Base-by-base conservation (phyloP, 2,888 invertebrate genomes). In the Stenolophus ochropezus region DNA sequence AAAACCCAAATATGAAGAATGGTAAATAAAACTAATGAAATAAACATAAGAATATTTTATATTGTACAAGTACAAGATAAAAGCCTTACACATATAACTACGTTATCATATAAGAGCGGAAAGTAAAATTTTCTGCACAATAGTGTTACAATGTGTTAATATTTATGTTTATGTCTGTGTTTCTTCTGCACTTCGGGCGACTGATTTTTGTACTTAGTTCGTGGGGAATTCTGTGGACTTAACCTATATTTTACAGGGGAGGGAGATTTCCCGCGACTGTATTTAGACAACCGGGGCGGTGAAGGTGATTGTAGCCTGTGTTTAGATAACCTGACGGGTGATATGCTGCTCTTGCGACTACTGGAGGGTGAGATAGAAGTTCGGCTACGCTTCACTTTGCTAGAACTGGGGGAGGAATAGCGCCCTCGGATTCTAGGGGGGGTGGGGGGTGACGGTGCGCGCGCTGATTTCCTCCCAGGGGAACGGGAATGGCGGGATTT, bases 131-230 rank as follows among this genome's bases (percentile, higher is more conserved):
- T n/a, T n/a, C n/a, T n/a, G n/a, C n/a, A n/a, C n/a, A n/a, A n/a
- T n/a, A n/a, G n/a, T n/a, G n/a, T n/a, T n/a, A n/a, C n/a, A 33
- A 33, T 11, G 11, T 42, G 11, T 88, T 86, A 91, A 85, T 91
- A 91, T 86, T 91, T 91, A 86, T 91, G 91, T 86, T 91, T 91
- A 84, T 91, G 91, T 83, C 91, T 88, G 85, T 91, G 91, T 86
- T 91, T 91, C 90, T 91, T 74, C 90, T 90, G 23, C 86, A 86
- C 4, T 87, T 88, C 84, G 86, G 88, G 82, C 84, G 85, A 85
- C 53, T 77, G 71, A 53, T 82, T 83, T 82, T 87, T 86, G 71
- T 88, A 87, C 47, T 87, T 85, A 8, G 88, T 86, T 56, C 87
- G 86, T n/a, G 87, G 84, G 3, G 87, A 84, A 2, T 87, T 84